Base-by-base conservation (phyloP, 2,797 vertebrate species). In the Anguilla anguilla region DNA sequence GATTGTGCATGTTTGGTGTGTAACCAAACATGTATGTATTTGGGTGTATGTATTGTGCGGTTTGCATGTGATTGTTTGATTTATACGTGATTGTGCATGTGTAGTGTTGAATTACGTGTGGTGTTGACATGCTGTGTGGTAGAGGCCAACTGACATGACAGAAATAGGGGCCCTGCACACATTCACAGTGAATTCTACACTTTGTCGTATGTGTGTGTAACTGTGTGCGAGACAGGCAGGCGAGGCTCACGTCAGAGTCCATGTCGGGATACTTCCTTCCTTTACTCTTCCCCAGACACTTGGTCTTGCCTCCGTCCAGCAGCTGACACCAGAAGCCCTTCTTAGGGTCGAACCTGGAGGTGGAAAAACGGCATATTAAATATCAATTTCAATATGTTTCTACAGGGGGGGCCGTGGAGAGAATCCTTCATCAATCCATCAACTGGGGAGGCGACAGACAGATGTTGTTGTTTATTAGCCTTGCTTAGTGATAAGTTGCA, bases 261-360 rank as follows among this genome's bases (percentile, higher is more conserved):
- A 99, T 99, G 93, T 99, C 99, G 0, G 99, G 97, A 92, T 99
- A 99, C 90, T 97, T 96, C 90, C 98, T 97, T 85, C 99, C 99
- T 95, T 99, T 99, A 94, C 98, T 99, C 92, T 99, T 99, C 81
- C 99, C 99, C 94, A 99, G 94, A 95, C 99, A 99, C 94, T 99
- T 99, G 0, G 97, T 99, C 94, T 99, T 99, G 35, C 98, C 98
- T 93, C 98, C 98, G 83, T 99, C 99, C 35, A 98, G 94, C 93
- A 99, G 96, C 93, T 99, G 98, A 95, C 99, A 99, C 99, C 99
- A 99, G 95, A 99, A 99, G 89, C 99, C 99, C 93, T 99, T 99
- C 95, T 99, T 99, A 61, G 98, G 97, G 94, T 99, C 99, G 86
- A 99, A 99, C 93, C 99, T 99, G 95, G 0, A 2, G 35, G 57